Evolutionary conservation across 1,140 invertebrate species (phyloP).

Genomic region (Drusus annulatus): DNA sequence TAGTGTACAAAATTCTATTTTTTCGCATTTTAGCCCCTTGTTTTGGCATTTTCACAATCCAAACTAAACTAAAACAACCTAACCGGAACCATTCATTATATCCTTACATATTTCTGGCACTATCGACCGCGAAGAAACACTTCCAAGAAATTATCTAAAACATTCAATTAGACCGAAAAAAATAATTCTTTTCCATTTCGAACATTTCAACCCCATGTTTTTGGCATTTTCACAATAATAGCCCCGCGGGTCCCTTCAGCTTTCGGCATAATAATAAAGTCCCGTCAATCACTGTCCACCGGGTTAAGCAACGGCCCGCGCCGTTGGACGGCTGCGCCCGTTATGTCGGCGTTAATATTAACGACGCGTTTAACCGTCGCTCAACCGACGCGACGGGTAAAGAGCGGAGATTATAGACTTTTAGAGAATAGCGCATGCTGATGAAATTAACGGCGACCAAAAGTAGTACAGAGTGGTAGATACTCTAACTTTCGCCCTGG

Average conservation of each 20-base stretch:
- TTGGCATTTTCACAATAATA: not conserved
- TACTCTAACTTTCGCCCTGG: no score
- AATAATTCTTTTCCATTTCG: not conserved
- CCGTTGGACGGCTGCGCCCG: not conserved
- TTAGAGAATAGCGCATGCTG: not conserved
- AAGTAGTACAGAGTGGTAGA: no score
- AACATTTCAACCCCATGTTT: not conserved
- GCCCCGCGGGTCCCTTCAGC: not conserved
- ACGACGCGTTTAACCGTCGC: constrained; percentile 21
- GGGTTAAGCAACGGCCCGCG: no score
- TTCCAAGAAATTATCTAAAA: no score
- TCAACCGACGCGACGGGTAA: not conserved
- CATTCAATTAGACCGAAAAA: not conserved
- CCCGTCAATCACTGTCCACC: constrained; percentile 30
- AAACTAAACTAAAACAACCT: no score
- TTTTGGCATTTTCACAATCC: no score
- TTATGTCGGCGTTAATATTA: constrained; percentile 23
- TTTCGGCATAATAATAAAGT: not conserved
- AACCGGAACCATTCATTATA: no score
- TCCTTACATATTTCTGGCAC: no score
- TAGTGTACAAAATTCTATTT: no score
- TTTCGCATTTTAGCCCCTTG: no score
- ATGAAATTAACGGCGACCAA: no score
- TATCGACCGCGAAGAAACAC: no score
- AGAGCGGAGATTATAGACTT: not conserved